phyloP scores from a whole-genome alignment of 2,113 vertebrate species.

The Echinops telfairi region DNA sequence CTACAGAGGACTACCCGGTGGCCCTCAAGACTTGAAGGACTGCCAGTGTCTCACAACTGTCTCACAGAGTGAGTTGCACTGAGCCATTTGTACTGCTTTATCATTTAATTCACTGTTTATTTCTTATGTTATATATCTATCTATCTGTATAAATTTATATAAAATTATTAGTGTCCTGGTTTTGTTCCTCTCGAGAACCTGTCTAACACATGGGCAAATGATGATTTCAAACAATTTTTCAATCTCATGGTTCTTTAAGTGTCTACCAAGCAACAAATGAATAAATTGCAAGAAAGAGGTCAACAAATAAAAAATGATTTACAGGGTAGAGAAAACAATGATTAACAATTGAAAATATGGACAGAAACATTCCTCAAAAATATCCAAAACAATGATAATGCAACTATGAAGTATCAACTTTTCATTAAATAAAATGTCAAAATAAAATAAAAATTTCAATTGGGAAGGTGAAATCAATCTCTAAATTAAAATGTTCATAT shows the following conservation, averaged over 20 bases:
- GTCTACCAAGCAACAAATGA: background rate
- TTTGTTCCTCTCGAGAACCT: too few species aligned
- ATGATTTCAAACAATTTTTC: background rate
- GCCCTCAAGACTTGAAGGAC: too few species aligned
- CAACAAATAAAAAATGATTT: background rate
- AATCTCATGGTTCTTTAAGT: background rate
- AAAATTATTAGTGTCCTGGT: too few species aligned
- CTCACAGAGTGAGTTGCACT: too few species aligned
- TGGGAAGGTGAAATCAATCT: background rate
- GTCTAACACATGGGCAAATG: background rate
- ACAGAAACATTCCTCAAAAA: background rate
- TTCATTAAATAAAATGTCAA: constrained; percentile 20
- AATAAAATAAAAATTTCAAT: background rate
- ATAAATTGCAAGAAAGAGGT: background rate
- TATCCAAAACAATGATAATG: background rate
- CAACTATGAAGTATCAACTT: background rate
- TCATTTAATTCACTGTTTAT: too few species aligned
- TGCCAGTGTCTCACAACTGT: too few species aligned
- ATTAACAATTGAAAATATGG: background rate
- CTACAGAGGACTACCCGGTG: too few species aligned
- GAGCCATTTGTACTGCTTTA: too few species aligned
- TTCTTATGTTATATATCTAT: too few species aligned
- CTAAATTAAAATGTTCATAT: background rate
- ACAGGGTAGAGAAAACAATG: background rate
- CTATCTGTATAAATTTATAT: too few species aligned